Evolutionary conservation across 2,888 invertebrate genomes (phyloP).

Genomic region (Fabriciana adippe): DNA sequence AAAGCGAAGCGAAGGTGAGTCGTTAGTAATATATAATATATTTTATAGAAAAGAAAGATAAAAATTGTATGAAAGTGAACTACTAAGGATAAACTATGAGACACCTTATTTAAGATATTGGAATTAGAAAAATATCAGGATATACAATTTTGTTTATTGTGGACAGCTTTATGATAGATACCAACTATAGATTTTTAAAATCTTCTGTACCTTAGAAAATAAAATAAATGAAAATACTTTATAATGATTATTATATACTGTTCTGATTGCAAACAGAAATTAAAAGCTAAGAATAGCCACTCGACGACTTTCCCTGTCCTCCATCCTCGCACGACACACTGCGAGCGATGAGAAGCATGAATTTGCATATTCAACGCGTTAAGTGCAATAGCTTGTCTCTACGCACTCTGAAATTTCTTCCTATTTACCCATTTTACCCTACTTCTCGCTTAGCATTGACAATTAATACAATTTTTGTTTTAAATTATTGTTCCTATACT

Average conservation of each 20-base stretch:
- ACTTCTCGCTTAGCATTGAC: constrained; percentile 53
- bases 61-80: too few relatives aligned
- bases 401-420: constrained; percentile 71
- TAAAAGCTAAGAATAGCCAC: constrained; percentile 27
- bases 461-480: constrained; percentile 55
- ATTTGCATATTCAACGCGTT: constrained; percentile 79
- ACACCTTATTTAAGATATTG: too few relatives aligned
- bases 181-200: neutral
- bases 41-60: too few relatives aligned
- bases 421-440: constrained; percentile 47
- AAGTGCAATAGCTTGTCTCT: constrained; percentile 81
- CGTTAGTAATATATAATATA: too few relatives aligned
- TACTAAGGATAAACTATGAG: too few relatives aligned
- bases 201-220: too few relatives aligned
- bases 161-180: neutral
- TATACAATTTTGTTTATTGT: too few relatives aligned
- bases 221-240: too few relatives aligned
- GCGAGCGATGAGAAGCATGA: constrained; percentile 66
- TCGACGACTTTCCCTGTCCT: constrained; percentile 47
- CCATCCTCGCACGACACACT: constrained; percentile 66
- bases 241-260: too few relatives aligned
- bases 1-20: too few relatives aligned
- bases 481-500: constrained; percentile 20
- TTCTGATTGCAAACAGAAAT: too few relatives aligned
- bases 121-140: too few relatives aligned